Evolutionary conservation across 2,113 vertebrate species (phyloP), one percentile per base, ranked within the genome.

Genomic region (Astur gentilis): DNA sequence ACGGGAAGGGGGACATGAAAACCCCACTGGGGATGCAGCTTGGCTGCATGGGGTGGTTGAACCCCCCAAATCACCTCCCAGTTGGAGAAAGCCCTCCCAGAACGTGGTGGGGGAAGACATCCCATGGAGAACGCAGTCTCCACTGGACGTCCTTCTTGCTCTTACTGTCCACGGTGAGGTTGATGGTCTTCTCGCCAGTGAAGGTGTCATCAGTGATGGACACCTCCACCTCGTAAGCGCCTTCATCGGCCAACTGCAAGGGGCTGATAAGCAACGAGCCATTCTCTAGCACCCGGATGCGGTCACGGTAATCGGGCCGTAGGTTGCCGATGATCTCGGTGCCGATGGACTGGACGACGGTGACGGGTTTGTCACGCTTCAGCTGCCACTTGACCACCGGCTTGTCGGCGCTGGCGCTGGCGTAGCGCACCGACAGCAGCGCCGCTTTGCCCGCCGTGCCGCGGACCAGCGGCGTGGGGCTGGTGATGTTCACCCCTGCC

Each of bases 341-440:
- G 87, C 99, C 99, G 0, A 99, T 99, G 58, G 99, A 99, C 96
- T 99, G 99, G 52, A 99, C 99, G 9, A 99, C 98, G 0, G 99
- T 99, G 95, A 99, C 96, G 0, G 98, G 98, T 62, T 99, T 99
- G 95, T 99, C 99, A 25, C 98, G 92, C 96, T 98, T 98, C 81
- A 99, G 98, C 95, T 99, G 99, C 99, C 99, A 99, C 97, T 99
- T 99, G 92, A 99, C 99, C 93, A 99, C 99, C 0, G 99, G 99
- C 36, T 97, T 98, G 98, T 99, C 99, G 0, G 95, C 90, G 87
- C 99, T 99, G 96, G 98, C 98, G 78, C 99, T 99, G 90, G 97
- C 98, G 89, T 99, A 99, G 72, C 98, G 98, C 71, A 99, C 99
- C 0, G 99, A 99, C 17, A 99, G 98, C 88, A 99, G 97, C 9